Evolutionary conservation across 2,113 vertebrate genomes (phyloP).

Genomic region (Anolis sagrei): DNA sequence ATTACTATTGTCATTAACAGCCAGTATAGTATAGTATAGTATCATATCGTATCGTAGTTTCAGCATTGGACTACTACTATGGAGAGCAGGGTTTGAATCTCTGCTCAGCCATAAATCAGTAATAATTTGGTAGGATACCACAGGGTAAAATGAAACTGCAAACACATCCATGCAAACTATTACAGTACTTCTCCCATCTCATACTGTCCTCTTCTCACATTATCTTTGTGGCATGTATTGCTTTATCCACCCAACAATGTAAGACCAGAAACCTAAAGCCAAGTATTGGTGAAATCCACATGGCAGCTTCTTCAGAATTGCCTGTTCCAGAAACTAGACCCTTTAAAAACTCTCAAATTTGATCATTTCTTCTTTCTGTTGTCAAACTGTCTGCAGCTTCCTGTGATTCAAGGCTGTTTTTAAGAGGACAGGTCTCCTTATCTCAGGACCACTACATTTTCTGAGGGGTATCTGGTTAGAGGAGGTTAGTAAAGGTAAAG

Average conservation of each 20-base stretch:
- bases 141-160: too few relatives aligned
- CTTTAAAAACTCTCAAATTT: neutral
- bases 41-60: too few relatives aligned
- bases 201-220: neutral
- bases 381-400: neutral
- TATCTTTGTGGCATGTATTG: neutral
- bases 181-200: neutral
- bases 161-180: too few relatives aligned
- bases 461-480: too few relatives aligned
- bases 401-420: neutral
- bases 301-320: neutral
- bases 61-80: too few relatives aligned
- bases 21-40: too few relatives aligned
- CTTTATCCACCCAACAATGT: neutral
- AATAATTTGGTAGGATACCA: too few relatives aligned
- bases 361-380: neutral
- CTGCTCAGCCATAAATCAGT: too few relatives aligned
- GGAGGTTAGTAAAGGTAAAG: neutral
- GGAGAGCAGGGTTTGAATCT: too few relatives aligned
- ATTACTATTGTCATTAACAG: neutral
- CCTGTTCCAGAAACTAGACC: neutral
- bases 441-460: too few relatives aligned
- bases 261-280: neutral
- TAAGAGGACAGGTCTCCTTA: too few relatives aligned
- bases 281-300: neutral